Conservation (phyloP, 2,113 vertebrate species). For the Caretta caretta region DNA sequence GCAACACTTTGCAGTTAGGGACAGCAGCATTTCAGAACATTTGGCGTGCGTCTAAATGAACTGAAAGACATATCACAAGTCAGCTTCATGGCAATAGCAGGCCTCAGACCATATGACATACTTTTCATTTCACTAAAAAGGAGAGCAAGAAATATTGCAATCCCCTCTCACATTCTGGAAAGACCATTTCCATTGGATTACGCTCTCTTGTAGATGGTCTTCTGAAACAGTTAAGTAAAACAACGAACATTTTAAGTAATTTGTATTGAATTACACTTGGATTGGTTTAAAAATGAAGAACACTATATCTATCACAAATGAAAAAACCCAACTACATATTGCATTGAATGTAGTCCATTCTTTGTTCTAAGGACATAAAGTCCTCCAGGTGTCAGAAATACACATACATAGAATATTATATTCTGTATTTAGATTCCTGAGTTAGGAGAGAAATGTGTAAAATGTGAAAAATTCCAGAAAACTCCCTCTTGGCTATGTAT, state of each 20-base stretch:
- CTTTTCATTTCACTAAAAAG: neutral
- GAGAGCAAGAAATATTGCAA: neutral
- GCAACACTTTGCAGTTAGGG: neutral
- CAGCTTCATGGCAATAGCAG: neutral
- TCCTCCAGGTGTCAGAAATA: neutral
- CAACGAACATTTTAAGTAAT: neutral
- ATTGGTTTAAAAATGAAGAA: neutral
- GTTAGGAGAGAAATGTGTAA: neutral
- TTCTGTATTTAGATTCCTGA: neutral
- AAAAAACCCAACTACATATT: neutral
- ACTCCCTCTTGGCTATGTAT: neutral
- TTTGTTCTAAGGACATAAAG: neutral
- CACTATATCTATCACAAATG: neutral
- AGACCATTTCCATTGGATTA: neutral
- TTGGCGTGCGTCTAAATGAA: neutral
- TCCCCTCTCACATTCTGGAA: neutral
- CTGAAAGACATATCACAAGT: neutral
- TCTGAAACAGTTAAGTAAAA: neutral
- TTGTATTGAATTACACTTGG: neutral
- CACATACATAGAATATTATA: neutral
- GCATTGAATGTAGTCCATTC: neutral
- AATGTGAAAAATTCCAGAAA: neutral
- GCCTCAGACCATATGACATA: neutral
- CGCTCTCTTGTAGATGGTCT: neutral
- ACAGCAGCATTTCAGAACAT: neutral